Conservation (phyloP, 2,888 invertebrate genomes). For the Rhagium mordax region DNA sequence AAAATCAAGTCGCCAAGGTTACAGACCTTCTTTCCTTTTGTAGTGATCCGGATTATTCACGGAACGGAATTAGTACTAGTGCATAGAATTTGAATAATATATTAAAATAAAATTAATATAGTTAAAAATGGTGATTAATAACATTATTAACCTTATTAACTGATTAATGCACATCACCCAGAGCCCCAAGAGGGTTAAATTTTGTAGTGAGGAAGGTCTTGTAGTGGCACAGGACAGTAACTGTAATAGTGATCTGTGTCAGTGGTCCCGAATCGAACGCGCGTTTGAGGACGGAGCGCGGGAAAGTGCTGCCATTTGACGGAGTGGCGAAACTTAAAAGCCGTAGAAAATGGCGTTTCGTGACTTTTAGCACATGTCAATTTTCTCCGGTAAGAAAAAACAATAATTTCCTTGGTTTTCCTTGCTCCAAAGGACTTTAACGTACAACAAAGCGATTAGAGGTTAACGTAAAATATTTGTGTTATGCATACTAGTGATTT, state of each 20-base stretch:
- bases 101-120: too few species aligned
- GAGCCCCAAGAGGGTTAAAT: too few species aligned
- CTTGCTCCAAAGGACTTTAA: neutral
- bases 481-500: slow-evolving; percentile 6
- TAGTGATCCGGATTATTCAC: too few species aligned
- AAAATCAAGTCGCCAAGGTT: neutral
- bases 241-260: too few species aligned
- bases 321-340: slow-evolving; percentile 31
- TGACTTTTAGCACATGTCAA: slow-evolving; percentile 69
- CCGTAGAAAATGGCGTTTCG: slow-evolving; percentile 65
- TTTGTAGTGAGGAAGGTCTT: too few species aligned
- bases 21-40: too few species aligned
- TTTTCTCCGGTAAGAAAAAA: slow-evolving; percentile 65
- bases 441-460: slow-evolving; percentile 8
- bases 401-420: slow-evolving; percentile 28
- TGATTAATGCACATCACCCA: too few species aligned
- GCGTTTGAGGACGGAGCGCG: slow-evolving; percentile 1
- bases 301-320: slow-evolving; percentile 43
- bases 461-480: neutral
- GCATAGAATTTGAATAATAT: too few species aligned
- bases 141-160: too few species aligned
- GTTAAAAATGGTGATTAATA: too few species aligned
- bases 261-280: neutral
- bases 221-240: too few species aligned
- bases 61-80: too few species aligned